Percentiles rank a stretch among this genome's conserved stretches.
phyloP scores from a whole-genome alignment of 2,113 vertebrate species.

The Hipposideros armiger region DNA sequence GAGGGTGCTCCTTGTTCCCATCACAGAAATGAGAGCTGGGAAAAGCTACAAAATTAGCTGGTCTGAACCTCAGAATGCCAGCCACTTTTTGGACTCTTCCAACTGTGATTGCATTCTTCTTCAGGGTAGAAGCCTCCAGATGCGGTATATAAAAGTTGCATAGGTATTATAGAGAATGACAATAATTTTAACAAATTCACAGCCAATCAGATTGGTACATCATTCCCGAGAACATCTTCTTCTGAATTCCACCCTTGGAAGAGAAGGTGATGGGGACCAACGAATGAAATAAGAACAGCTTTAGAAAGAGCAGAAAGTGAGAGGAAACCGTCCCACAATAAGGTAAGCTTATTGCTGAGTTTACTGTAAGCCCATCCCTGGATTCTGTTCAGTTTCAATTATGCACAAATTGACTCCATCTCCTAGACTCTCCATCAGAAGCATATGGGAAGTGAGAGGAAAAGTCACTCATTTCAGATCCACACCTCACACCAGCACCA shows the following conservation, averaged over 20 bases:
- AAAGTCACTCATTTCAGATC: slow-evolving; percentile 36
- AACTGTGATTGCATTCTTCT: slow-evolving; percentile 43
- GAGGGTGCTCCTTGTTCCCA: not conserved
- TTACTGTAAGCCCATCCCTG: slow-evolving; percentile 70
- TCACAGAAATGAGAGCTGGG: slow-evolving; percentile 1
- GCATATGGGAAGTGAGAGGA: slow-evolving; percentile 41
- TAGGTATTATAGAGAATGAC: slow-evolving; percentile 29
- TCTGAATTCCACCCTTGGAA: slow-evolving; percentile 31
- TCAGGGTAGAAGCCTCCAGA: slow-evolving; percentile 43
- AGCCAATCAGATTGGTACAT: not conserved
- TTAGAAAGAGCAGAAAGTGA: slow-evolving; percentile 25
- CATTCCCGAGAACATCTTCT: slow-evolving; percentile 30
- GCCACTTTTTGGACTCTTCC: slow-evolving; percentile 13
- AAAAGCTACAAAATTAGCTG: slow-evolving; percentile 22
- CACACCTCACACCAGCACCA: not conserved
- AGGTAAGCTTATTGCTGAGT: slow-evolving; percentile 56
- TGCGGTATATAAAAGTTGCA: not conserved
- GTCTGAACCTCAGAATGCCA: not conserved
- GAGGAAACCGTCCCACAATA: not conserved
- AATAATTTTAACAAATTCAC: slow-evolving; percentile 43
- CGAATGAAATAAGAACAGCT: slow-evolving; percentile 60
- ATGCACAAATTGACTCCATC: slow-evolving; percentile 32
- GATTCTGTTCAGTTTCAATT: slow-evolving; percentile 67
- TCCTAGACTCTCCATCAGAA: slow-evolving; percentile 57
- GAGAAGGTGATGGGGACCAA: not conserved